Evolutionary conservation across 2,797 vertebrate genomes (phyloP), one percentile per base, ranked within the genome.

Genomic region (Scolopax bukidnonensis): DNA sequence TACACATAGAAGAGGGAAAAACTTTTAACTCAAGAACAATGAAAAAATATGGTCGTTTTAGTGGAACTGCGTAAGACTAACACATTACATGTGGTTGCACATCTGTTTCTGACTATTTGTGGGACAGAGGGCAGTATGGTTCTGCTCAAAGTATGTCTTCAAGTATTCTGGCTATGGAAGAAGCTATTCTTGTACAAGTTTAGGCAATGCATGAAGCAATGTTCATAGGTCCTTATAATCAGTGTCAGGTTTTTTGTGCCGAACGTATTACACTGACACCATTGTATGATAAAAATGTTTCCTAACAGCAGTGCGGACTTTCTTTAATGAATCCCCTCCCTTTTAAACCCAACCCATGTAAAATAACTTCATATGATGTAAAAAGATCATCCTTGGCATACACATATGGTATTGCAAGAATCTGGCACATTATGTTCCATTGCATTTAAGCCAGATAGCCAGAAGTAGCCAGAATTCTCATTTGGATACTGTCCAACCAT

Each of bases 381-480:
- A 78, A 89, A 87, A 75, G 68, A 80, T 61, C 68, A 64, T 89
- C 68, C 48, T 64, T 95, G 75, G 81, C 81, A 80, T 54, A 53
- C 48, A 43, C 33, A 71, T 38, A 70, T 8, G 33, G 40, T 77
- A 95, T 92, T 89, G 78, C 81, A 94, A 94, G 75, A 83, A 78
- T 93, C 78, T 87, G 93, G 88, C 40, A 85, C 84, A 43, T 70
- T 74, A 24, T 40, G 51, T 85, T 83, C 91, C 53, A 80, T 60
- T 96, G 32, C 87, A 64, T 68, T 89, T 85, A 83, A 87, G 53
- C 53, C 84, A 92, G 92, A 93, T 77, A 94, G 75, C 71, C 93
- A 96, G 84, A 94, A 94, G 68, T 96, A 95, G 84, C 84, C 89
- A 85, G 73, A 90, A 87, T 87, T 91, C 80, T 95, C 53, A 71